Conservation (phyloP, 1,140 invertebrate genomes). For the Melipona quadrifasciata region DNA sequence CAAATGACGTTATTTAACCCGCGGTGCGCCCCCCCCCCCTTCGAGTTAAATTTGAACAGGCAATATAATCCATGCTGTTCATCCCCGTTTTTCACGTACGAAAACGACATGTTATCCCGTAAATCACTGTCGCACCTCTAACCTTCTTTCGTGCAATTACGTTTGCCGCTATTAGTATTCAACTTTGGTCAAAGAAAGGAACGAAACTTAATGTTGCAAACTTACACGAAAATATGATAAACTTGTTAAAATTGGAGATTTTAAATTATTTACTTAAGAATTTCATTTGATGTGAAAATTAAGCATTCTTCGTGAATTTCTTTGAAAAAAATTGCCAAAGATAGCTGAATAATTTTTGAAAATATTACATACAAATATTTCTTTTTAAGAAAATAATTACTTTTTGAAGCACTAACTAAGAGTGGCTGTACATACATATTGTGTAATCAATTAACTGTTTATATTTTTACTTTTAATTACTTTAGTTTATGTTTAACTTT, state of each 20-base stretch:
- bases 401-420: not conserved
- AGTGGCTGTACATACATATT: too few species aligned
- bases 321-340: too few species aligned
- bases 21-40: constrained; percentile 13
- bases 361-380: too few species aligned
- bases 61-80: constrained; percentile 12
- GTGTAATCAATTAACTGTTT: not conserved
- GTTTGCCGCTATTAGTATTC: not conserved
- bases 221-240: not conserved
- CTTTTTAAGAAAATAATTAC: not conserved
- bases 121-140: constrained; percentile 36
- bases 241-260: not conserved
- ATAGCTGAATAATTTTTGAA: not conserved
- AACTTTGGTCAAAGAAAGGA: not conserved
- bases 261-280: not conserved
- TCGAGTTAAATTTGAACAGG: constrained; percentile 52
- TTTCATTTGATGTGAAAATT: not conserved
- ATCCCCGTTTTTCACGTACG: constrained; percentile 11
- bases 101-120: constrained; percentile 16
- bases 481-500: too few species aligned
- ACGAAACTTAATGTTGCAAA: not conserved
- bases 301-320: not conserved
- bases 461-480: too few species aligned
- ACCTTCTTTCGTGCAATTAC: not conserved
- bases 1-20: constrained; percentile 68